Evolutionary conservation across 2,888 invertebrate species (phyloP), one percentile per base, ranked within the genome.

Genomic region (Hirtodrosophila histrioides): DNA sequence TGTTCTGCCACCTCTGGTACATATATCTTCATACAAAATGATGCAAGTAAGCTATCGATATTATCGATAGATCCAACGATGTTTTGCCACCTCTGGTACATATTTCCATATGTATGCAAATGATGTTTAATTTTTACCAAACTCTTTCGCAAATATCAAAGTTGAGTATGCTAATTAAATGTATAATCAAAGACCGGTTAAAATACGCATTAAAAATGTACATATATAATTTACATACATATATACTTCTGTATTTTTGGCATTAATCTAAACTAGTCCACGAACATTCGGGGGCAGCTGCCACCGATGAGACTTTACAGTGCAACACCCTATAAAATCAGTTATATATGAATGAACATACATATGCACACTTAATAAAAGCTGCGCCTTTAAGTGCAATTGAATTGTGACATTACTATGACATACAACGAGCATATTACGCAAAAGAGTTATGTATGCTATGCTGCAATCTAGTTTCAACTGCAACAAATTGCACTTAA

Each of bases 61-160:
- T 17, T 17, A 1, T 17, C 17, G 17, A 17, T 17, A n/a, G n/a
- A n/a, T n/a, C n/a, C n/a, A n/a, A n/a, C 17, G 2, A 17, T 17
- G 17, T 1, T 17, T 17, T 17, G 17, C 17, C 17, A 17, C 17
- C 2, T 17, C 17, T 17, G 17, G 17, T 17, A 17, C 17, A 17
- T 17, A 17, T 2, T 2, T 1, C 17, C 17, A 43, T 31, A 3
- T 24, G 10, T 12, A 51, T 51, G 40, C 33, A 50, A 61, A 70
- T 37, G 4, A 24, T 43, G 33, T 54, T 43, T 37, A 29, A 46
- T 70, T 58, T 65, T 12, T 41, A 46, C 11, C 50, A 61, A 69
- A 63, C 46, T 69, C 24, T 74, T 65, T 51, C 31, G 60, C 40
- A 86, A 88, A 88, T 88, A 80, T 78, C 79, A 86, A 70, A 86